Percentiles rank a stretch among this genome's conserved stretches.
phyloP scores from a whole-genome alignment of 2,113 vertebrate genomes.

The Osmerus eperlanus region DNA sequence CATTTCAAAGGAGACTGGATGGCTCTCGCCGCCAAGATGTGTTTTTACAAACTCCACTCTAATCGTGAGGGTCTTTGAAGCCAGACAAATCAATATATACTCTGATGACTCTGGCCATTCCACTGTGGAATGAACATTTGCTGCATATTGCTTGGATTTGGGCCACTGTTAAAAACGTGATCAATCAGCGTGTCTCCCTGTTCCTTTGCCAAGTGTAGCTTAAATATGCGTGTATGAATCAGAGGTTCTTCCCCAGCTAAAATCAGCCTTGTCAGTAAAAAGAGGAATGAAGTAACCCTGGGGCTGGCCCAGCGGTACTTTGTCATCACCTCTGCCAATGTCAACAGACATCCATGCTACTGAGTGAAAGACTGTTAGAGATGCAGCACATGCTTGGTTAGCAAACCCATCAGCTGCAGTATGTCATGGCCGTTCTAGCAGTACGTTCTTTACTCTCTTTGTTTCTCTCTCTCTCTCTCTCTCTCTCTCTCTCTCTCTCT shows the following conservation, averaged over 20 bases:
- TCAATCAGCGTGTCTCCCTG: neutral
- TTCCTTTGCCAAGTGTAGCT: constrained; percentile 1
- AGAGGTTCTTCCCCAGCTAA: neutral
- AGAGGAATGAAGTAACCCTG: neutral
- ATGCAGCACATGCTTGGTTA: constrained; percentile 72
- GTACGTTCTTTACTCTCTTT: neutral
- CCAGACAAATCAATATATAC: constrained; percentile 27
- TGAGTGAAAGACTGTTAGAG: constrained; percentile 58
- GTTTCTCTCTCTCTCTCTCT: neutral
- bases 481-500: neutral
- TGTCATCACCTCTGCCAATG: constrained; percentile 61
- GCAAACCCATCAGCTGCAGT: constrained; percentile 74
- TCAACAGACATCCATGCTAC: constrained; percentile 77
- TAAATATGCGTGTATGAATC: neutral
- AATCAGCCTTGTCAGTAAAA: neutral
- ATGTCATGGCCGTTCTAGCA: constrained; percentile 70
- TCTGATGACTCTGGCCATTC: constrained; percentile 5
- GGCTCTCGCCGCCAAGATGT: constrained; percentile 6
- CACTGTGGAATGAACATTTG: constrained; percentile 13
- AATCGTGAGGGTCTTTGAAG: constrained; percentile 15
- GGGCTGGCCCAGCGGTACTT: neutral
- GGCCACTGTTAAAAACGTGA: neutral
- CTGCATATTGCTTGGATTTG: neutral
- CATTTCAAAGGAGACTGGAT: constrained; percentile 14
- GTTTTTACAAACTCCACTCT: constrained; percentile 26